Evolutionary conservation across 2,888 invertebrate species (phyloP), one percentile per base, ranked within the genome.

Genomic region (Eupithecia subfuscata): DNA sequence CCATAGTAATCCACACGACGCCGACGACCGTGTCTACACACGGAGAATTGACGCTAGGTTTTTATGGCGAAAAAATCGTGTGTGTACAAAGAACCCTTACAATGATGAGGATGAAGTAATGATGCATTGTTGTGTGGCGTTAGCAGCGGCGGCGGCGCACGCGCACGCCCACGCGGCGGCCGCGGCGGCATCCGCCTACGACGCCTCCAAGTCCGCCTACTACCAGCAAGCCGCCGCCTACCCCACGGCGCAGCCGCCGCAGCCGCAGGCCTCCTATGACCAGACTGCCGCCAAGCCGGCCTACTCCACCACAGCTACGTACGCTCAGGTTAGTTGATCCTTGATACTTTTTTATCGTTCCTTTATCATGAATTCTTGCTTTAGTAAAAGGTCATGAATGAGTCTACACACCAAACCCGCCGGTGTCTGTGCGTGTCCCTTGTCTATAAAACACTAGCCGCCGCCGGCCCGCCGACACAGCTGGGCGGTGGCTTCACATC

Each of bases 181-280:
- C 71, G 95, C 95, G 78, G 95, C 95, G 4, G 95, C 95, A 78
- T 96, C 96, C 60, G 96, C 97, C 68, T 97, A 97, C 95, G 97
- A 97, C 95, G 97, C 98, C 18, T 97, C 97, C 85, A 97, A 98
- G 92, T 97, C 97, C 2, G 97, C 97, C 79, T 97, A 98, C 91
- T 98, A 97, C 90, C 98, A 98, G 91, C 97, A 97, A 82, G 96
- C 96, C 68, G 96, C 96, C 63, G 96, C 96, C 70, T 96, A 97
- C 88, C 96, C 97, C 12, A 79, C 92, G 25, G 90, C 93, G 22
- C 97, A 96, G 72, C 96, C 95, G 56, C 96, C 96, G 69, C 95
- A 95, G 85, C 95, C 95, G 70, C 95, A 95, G 81, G 95, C 95
- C 60, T 91, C 96, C 80, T 96, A 96, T 89, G 96, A 96, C 84